Evolutionary conservation across 2,113 vertebrate genomes (phyloP).

Genomic region (Alligator mississippiensis): DNA sequence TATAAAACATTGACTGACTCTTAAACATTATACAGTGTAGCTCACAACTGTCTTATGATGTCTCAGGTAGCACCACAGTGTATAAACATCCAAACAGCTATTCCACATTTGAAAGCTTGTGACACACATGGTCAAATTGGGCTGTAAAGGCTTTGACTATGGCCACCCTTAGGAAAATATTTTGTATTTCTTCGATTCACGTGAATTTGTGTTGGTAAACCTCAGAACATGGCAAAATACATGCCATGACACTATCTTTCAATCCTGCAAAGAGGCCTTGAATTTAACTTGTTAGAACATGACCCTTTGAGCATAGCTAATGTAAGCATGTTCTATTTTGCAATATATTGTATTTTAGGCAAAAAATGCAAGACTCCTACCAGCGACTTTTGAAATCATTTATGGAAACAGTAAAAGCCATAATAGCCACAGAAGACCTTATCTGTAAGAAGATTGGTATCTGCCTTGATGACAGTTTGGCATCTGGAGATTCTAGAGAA

Average conservation of each 20-base stretch:
- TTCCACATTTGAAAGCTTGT: too few relatives aligned
- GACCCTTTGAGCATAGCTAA: too few relatives aligned
- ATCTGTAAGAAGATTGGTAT: slow-evolving; percentile 85
- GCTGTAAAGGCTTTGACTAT: neutral
- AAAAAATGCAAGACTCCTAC: slow-evolving; percentile 79
- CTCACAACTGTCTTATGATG: neutral
- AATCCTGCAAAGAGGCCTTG: neutral
- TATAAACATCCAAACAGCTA: too few relatives aligned
- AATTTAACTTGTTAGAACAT: neutral
- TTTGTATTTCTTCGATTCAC: neutral
- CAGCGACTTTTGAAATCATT: slow-evolving; percentile 84
- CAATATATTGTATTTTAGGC: slow-evolving; percentile 67
- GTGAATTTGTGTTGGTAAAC: neutral
- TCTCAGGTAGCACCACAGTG: neutral
- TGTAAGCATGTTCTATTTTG: neutral
- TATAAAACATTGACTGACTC: neutral
- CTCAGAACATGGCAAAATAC: rapidly evolving
- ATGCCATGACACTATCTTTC: neutral
- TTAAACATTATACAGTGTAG: too few relatives aligned
- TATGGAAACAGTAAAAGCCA: slow-evolving; percentile 82
- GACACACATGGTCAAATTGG: too few relatives aligned
- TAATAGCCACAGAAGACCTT: slow-evolving; percentile 82
- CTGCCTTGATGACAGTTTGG: slow-evolving; percentile 68
- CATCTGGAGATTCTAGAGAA: slow-evolving; percentile 55
- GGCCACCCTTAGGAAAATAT: neutral